Percentiles rank a stretch among this genome's conserved stretches.
Evolutionary conservation across 2,797 vertebrate species (phyloP).

Genomic region (Huso huso): DNA sequence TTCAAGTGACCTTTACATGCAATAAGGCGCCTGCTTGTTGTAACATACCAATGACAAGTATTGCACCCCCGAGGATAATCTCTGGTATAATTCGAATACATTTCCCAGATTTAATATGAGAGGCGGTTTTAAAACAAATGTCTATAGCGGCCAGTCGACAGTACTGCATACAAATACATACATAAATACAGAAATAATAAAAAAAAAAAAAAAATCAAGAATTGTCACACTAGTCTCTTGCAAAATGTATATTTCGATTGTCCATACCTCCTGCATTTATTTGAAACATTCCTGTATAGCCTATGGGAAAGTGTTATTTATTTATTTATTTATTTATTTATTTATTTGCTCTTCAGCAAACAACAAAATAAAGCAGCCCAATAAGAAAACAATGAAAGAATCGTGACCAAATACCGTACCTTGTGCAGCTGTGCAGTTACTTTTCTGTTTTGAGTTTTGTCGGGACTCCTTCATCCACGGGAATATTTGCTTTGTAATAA

Average conservation of each 20-base stretch:
- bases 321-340: no score
- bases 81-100: neutral
- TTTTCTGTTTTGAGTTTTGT: constrained; percentile 93
- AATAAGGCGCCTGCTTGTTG: neutral
- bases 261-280: no score
- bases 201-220: no score
- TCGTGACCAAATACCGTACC: constrained; percentile 52
- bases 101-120: neutral
- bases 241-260: no score
- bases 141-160: no score
- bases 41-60: constrained; percentile 2
- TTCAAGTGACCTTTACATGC: neutral
- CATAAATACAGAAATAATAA: no score
- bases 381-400: constrained; percentile 11
- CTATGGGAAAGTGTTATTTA: no score
- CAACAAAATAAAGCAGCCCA: neutral
- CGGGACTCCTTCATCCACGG: constrained; percentile 98
- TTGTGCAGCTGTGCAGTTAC: constrained; percentile 71
- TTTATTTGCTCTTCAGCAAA: no score
- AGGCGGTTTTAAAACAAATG: no score
- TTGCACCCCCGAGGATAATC: neutral
- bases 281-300: no score
- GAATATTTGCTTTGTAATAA: constrained; percentile 93
- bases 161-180: no score
- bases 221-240: no score